Evolutionary conservation across 2,888 invertebrate species (phyloP).

Genomic region (Polydrusus cervinus): DNA sequence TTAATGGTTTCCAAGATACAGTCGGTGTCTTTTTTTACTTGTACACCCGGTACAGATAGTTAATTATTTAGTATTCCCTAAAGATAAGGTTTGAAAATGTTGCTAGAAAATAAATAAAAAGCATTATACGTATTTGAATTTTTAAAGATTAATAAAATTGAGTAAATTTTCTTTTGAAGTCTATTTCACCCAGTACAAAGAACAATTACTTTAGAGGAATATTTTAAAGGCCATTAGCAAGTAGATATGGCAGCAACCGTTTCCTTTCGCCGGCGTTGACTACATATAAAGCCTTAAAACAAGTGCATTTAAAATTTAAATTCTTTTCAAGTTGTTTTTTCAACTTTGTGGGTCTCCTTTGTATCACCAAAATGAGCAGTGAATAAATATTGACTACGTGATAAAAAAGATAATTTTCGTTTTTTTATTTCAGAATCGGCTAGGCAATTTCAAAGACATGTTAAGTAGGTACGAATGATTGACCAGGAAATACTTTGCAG

Average conservation of each 20-base stretch:
- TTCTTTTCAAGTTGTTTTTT: constrained; percentile 36
- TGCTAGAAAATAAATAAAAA: too few species aligned
- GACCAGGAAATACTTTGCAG: constrained; percentile 6
- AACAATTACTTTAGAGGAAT: constrained; percentile 24
- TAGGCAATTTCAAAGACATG: neutral
- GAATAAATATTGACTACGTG: constrained; percentile 44
- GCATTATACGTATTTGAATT: too few species aligned
- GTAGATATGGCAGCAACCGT: constrained; percentile 34
- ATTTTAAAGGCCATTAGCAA: constrained; percentile 38
- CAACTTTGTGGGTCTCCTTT: constrained; percentile 41
- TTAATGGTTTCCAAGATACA: too few species aligned
- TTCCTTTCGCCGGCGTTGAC: constrained; percentile 25
- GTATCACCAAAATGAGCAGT: constrained; percentile 42
- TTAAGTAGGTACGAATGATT: constrained; percentile 5
- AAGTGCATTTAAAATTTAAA: constrained; percentile 46
- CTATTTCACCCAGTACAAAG: constrained; percentile 24
- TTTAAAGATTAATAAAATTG: too few species aligned
- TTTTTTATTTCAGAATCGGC: neutral
- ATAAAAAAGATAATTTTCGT: constrained; percentile 33
- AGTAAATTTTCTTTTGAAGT: too few species aligned
- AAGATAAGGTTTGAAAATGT: too few species aligned
- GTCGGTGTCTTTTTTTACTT: too few species aligned
- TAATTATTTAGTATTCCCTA: too few species aligned
- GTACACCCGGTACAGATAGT: too few species aligned
- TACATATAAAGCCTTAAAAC: constrained; percentile 33